Base-by-base conservation (phyloP, 1,140 invertebrate species). In the Drepana arcuata region DNA sequence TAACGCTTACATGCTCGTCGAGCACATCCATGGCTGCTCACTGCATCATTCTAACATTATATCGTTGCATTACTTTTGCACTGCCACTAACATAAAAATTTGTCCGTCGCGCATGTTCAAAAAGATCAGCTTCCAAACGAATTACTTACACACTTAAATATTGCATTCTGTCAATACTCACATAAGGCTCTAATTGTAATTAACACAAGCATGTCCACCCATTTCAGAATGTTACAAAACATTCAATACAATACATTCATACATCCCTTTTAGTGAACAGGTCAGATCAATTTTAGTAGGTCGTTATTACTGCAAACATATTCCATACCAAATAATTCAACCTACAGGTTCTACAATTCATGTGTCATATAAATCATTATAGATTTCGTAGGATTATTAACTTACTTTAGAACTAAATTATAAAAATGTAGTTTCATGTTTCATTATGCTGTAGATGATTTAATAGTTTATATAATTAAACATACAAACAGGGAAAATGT, bases 141-240 rank as follows among this genome's bases (percentile, higher is more conserved):
- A 35, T 41, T n/a, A n/a, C n/a, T n/a, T 49, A 54, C 60, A 74
- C 68, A 71, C 61, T 64, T 79, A 70, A 82, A 82, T 79, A 82
- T 82, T 82, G 78, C 78, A 82, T 82, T 65, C 74, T 42, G 78
- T 82, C 78, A 72, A 75, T 44, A 78, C 66, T 63, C 56, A 74
- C 53, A 59, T 47, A 49, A 44, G 30, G 37, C 49, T 26, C 14
- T 43, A 36, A 47, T 34, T 13, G 38, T 35, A 52, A n/a, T n/a
- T 5, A 33, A 56, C 47, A 65, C 60, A 64, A 57, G 66, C 71
- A 72, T 62, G 62, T 43, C 16, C 36, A 57, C 48, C 53, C 51
- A 62, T 57, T 60, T 32, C 11, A 52, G 28, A 41, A 48, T 54
- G 37, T 53, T 53, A 39, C 40, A 59, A 52, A 48, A 42, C 42